Evolutionary conservation across 2,797 vertebrate species (phyloP), one percentile per base, ranked within the genome.

Genomic region (Xerus rutilus): DNA sequence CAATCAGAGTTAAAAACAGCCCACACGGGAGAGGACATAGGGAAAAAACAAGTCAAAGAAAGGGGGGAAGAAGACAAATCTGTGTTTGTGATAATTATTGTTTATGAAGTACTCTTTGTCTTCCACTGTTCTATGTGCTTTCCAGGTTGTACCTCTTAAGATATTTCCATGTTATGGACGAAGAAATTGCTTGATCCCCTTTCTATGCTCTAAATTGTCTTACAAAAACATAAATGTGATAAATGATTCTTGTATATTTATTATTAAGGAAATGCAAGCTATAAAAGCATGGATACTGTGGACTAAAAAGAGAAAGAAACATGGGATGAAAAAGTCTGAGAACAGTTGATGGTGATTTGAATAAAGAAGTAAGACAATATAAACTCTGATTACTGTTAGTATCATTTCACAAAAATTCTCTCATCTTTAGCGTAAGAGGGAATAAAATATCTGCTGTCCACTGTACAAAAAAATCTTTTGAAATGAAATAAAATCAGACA

Each of bases 401-500:
- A 10, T 67, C 62, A 91, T 25, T 54, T 64, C 15, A 88, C 35
- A 78, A 25, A 77, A 78, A 57, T 81, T 52, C 12, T 82, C 59
- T 59, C n/a, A 73, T 57, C 35, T 67, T 82, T 35, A 28, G 7
- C 88, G 14, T 74, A 62, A 93, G 49, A 21, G 85, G 54, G 32
- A 86, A 79, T 78, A 73, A 79, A 86, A 11, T 91, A 57, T 67
- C 35, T 94, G 49, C 62, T 85, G 30, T 28, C 5, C 35, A 87
- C 3, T 43, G 25, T 54, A 84, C 0, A 70, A 77, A 93, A 93
- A 57, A 93, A 47, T 81, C 81, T 73, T 95, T 83, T 82, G 62
- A 89, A 96, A 94, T 88, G 64, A 91, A 78, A 85, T 89, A 30
- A 86, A 83, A 94, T 79, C n/a, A 91, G 64, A 8, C 28, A 91